Base-by-base conservation (phyloP, 2,113 vertebrate genomes). In the Columbina picui region DNA sequence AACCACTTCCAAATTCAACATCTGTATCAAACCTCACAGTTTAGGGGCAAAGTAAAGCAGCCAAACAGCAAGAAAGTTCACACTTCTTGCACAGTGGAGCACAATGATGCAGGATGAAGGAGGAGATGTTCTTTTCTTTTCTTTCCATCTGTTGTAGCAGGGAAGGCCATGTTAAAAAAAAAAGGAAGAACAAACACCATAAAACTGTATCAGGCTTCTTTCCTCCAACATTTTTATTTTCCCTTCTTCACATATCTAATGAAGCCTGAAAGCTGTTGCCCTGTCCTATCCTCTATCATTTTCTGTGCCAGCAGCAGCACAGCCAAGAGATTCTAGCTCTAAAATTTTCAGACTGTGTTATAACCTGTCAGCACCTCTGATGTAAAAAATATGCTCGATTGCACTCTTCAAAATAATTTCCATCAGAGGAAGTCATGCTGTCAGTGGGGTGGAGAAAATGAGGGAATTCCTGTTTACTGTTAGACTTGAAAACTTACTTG, bases 381-480 rank as follows among this genome's bases (percentile, higher is more conserved):
- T 12, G 29, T 27, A 65, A 59, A 84, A 63, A 49, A 74, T 20
- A 68, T 2, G 11, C 20, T 7, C 6, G 47, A 70, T 59, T 7
- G 8, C 29, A 73, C 30, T 23, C n/a, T 85, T 57, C 50, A 85
- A 75, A 45, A n/a, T 38, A 57, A 41, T 69, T 78, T 87, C 59
- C 43, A 73, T 55, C 38, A 74, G 80, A 95, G 81, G 60, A 88
- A 89, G 19, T 73, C 53, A 65, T 32, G 68, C 53, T 78, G 68
- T 74, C 60, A 90, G 84, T 34, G n/a, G 27, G 16, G 16, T 68
- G 57, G 55, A 82, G 92, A 83, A 91, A 84, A 81, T 29, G 38
- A n/a, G 60, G 7, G 18, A 84, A 96, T 90, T 90, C 80, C 74
- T 92, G 39, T 91, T 75, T 90, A 76, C 21, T 65, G 14, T 59